A percentile compares a stretch with the other conserved stretches of the same genome.
Conservation (phyloP, 2,113 vertebrate genomes). For the Mustela lutreola region DNA sequence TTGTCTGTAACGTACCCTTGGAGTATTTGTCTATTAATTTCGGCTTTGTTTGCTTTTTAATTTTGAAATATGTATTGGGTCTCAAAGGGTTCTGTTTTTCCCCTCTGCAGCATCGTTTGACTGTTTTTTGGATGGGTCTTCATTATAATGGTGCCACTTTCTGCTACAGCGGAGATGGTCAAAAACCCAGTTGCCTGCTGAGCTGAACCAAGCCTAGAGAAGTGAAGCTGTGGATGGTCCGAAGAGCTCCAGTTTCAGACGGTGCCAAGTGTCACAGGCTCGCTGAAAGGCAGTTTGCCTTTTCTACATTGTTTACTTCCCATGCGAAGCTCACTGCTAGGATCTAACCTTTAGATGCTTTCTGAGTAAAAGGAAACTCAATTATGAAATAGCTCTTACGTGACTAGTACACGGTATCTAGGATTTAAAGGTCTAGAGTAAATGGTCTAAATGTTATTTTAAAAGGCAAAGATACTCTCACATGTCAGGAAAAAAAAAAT, state of each 20-base stretch:
- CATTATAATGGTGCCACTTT: not conserved
- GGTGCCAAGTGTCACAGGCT: not conserved
- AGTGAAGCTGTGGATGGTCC: not conserved
- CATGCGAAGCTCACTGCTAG: conserved; percentile 66
- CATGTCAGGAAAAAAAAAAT: not conserved
- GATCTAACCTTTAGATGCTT: conserved; percentile 70
- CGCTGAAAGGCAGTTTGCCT: not conserved
- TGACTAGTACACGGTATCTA: conserved; percentile 60
- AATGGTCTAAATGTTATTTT: not conserved
- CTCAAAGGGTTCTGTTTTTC: not conserved
- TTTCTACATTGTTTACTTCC: conserved; percentile 70
- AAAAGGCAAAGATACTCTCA: conserved; percentile 49
- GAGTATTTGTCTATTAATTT: conserved; percentile 55
- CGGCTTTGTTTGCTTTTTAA: conserved; percentile 51
- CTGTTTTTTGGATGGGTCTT: not conserved
- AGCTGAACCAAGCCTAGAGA: not conserved
- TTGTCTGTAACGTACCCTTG: conserved; percentile 43
- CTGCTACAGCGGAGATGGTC: not conserved
- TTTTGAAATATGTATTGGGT: conserved; percentile 50
- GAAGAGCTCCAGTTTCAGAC: not conserved
- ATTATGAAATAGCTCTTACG: conserved; percentile 71
- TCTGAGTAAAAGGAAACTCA: conserved; percentile 80
- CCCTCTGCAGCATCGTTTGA: not conserved
- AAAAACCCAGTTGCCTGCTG: not conserved
- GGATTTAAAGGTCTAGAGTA: conserved; percentile 66